These are phyloP conservation scores for Poecilia wingei DNA, from an alignment of 2,797 vertebrate species.

Conservation along the genomic window DNA sequence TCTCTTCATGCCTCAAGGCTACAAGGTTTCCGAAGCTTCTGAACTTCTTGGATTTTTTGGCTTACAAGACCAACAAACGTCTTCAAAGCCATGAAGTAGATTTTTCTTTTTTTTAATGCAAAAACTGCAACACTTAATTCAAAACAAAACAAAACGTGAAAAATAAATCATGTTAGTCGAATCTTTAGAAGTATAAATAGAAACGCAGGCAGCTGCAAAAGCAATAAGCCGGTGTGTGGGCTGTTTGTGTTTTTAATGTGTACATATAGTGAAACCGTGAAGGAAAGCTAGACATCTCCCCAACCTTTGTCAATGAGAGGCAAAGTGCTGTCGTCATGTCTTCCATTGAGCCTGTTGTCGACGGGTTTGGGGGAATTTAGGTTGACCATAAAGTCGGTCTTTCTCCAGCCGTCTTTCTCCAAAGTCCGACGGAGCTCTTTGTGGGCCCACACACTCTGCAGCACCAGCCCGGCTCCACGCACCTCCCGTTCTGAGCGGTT, in stretches of 20 bases:
- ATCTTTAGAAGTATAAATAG: neutral
- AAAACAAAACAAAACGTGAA: neutral
- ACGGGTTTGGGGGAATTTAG: slow-evolving; percentile 78
- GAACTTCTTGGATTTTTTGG: neutral
- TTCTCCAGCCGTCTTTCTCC: slow-evolving; percentile 98
- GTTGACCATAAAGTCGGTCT: slow-evolving; percentile 94
- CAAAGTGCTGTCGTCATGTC: slow-evolving; percentile 94
- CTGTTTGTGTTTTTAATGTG: neutral
- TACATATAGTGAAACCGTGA: neutral
- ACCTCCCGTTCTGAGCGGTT: slow-evolving; percentile 94
- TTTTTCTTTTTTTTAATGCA: neutral
- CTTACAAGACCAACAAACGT: neutral
- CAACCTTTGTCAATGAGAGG: slow-evolving; percentile 91
- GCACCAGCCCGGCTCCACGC: slow-evolving; percentile 88
- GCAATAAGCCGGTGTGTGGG: neutral
- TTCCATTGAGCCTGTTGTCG: slow-evolving; percentile 84
- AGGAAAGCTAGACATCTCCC: neutral
- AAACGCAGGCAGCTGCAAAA: neutral
- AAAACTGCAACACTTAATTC: neutral
- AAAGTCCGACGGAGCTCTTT: slow-evolving; percentile 92
- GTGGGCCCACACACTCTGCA: slow-evolving; percentile 94
- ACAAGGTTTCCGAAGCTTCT: neutral
- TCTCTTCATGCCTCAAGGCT: neutral
- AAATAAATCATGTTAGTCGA: neutral
- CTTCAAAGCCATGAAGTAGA: neutral